These are phyloP conservation scores for Lycia hirtaria DNA, from an alignment of 2,888 invertebrate species.

Conservation along the genomic window DNA sequence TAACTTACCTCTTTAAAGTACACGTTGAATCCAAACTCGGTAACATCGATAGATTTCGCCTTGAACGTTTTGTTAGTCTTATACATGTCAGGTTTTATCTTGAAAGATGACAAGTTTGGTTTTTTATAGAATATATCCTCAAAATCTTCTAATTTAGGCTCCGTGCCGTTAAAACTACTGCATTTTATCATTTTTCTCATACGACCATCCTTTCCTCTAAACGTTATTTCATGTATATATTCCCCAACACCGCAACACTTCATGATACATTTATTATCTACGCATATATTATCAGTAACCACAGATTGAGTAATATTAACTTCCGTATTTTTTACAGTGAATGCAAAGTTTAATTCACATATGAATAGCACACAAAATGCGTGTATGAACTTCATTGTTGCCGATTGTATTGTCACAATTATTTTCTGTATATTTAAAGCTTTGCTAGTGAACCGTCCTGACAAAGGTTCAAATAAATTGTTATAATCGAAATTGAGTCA, in stretches of 20 bases:
- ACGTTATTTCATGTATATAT: background rate
- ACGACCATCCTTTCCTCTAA: background rate
- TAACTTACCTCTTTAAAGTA: background rate
- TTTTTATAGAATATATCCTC: background rate
- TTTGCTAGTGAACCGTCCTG: background rate
- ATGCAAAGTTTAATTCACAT: background rate
- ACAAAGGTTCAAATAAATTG: too few relatives aligned
- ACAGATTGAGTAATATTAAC: background rate
- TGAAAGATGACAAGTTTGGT: background rate
- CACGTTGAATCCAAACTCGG: background rate
- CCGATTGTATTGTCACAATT: background rate
- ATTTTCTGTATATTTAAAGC: background rate
- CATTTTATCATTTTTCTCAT: background rate
- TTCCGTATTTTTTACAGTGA: background rate
- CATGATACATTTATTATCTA: conserved; percentile 1
- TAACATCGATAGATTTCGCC: background rate
- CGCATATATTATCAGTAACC: background rate
- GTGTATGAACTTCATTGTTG: background rate
- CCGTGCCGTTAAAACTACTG: background rate
- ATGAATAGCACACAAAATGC: background rate
- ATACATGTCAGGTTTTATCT: background rate
- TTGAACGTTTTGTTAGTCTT: background rate
- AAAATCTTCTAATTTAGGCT: background rate
- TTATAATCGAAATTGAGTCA: too few relatives aligned
- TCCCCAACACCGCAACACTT: background rate